Base-by-base conservation (phyloP, 2,797 vertebrate species). In the Silurus lanzhouensis region DNA sequence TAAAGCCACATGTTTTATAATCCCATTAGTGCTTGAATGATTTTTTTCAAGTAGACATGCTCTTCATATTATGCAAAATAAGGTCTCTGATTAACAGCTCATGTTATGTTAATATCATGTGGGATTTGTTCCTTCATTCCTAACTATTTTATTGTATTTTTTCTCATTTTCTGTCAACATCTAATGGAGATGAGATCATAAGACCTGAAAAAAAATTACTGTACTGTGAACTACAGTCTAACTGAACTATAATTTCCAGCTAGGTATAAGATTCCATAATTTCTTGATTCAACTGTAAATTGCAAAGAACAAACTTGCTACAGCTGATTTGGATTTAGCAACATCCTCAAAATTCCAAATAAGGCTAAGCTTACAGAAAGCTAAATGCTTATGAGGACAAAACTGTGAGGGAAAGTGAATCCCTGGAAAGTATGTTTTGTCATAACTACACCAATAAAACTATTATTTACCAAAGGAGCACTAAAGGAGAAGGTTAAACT, bases 1-100 rank as follows among this genome's bases (percentile, higher is more conserved):
- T 84, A 83, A 83, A 84, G 78, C 63, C 75, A 61, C 70, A 84
- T 71, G 6, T 15, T 60, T 78, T 27, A 48, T 9, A 44, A 68
- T 84, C 15, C 13, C 27, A 31, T 64, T 22, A 74, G 0, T 71
- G 44, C 22, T 52, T 74, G 46, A 74, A 72, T 6, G 10, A 72
- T 57, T 70, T 3, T 66, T 31, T 58, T 15, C 27, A 20, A 57
- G 5, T 58, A 63, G 10, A 61, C 48, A 38, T 52, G 19, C 15
- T 75, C 6, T 6, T 27, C 63, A 78, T 38, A 68, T 60, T 67
- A 82, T 68, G 22, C 60, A 68, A 19, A 44, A 57, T 60, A 76
- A 48, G 17, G 10, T 60, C 44, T 74, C n/a, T 63, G 38, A 27
- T 83, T 72, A 63, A 66, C 58, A 83, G 52, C 70, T 83, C 46